Evolutionary conservation across 2,113 vertebrate species (phyloP), one percentile per base, ranked within the genome.

Genomic region (Amphiprion ocellaris): DNA sequence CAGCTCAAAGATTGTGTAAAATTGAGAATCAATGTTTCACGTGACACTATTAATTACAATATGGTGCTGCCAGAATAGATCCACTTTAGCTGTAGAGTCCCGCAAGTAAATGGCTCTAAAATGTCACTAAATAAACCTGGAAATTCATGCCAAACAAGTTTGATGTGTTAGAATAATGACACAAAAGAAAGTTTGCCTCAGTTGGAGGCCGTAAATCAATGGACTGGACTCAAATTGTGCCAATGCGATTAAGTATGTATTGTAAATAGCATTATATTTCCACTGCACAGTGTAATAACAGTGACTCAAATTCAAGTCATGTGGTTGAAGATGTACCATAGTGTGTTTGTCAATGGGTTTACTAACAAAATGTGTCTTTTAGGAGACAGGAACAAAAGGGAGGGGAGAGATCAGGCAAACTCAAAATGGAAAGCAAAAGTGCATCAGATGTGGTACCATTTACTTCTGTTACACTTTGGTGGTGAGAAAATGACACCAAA

Each of bases 231-330:
- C 41, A 64, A 77, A 47, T 52, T 78, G 28, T 81, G 54, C 73
- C 60, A 67, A 75, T 60, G 65, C 81, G 76, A 84, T 76, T 73
- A 47, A 30, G 10, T 88, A 77, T 84, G 81, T 87, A 81, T 87
- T 93, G 92, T 93, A 94, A 91, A 94, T 92, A 93, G 63, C 71
- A 72, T 87, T 80, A 69, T 82, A 89, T 83, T 89, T 88, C 74
- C 85, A 89, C 61, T 64, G 73, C 74, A 69, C 81, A 87, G 74
- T 79, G 72, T 91, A 86, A 89, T 68, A 82, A 88, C 83, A 81
- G 71, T 83, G 87, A 86, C 74, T 84, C 50, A 30, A 85, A 85
- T 85, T 87, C 77, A 85, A 87, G 84, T 90, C 66, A 82, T 84
- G 86, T 90, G 90, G 71, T 88, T 90, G 80, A 79, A 88, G 58